Conservation (phyloP, 1,140 invertebrate species). For the Venturia canescens region DNA sequence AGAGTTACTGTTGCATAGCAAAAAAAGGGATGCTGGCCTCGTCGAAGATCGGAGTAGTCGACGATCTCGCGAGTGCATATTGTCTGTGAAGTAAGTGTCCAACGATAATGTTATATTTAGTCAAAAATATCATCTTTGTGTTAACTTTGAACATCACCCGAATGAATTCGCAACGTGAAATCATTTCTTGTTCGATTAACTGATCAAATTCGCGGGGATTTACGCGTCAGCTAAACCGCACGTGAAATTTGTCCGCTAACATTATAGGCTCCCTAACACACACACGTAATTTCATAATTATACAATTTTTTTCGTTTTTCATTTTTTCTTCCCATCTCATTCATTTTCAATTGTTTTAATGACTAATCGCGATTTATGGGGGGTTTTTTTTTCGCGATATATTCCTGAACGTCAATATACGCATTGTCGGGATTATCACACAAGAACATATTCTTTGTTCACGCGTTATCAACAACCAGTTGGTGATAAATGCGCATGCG, state of each 20-base stretch:
- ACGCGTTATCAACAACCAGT: constrained; percentile 75
- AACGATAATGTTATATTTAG: too few relatives aligned
- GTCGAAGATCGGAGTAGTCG: constrained; percentile 67
- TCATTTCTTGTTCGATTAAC: constrained; percentile 60
- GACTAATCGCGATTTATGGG: too few relatives aligned
- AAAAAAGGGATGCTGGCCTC: constrained; percentile 24
- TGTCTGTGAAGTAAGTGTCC: constrained; percentile 53
- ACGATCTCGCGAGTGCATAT: constrained; percentile 58
- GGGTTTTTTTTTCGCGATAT: constrained; percentile 56
- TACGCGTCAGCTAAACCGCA: constrained; percentile 65
- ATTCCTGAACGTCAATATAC: constrained; percentile 51
- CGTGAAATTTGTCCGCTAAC: constrained; percentile 59
- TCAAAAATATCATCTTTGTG: background rate
- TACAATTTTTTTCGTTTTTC: constrained; percentile 1
- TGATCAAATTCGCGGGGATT: constrained; percentile 56
- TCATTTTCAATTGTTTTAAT: constrained; percentile 7
- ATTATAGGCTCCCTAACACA: constrained; percentile 25
- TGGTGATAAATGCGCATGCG: constrained; percentile 64
- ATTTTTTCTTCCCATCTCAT: constrained; percentile 46
- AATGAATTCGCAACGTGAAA: background rate
- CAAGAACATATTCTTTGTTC: constrained; percentile 70
- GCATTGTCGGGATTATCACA: constrained; percentile 75
- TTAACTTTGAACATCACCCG: background rate
- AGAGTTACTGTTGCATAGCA: background rate
- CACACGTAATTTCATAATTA: constrained; percentile 24